A percentile compares a stretch with the other conserved stretches of the same genome.
Evolutionary conservation across 2,113 vertebrate genomes (phyloP).

Genomic region (Diadophis punctatus): DNA sequence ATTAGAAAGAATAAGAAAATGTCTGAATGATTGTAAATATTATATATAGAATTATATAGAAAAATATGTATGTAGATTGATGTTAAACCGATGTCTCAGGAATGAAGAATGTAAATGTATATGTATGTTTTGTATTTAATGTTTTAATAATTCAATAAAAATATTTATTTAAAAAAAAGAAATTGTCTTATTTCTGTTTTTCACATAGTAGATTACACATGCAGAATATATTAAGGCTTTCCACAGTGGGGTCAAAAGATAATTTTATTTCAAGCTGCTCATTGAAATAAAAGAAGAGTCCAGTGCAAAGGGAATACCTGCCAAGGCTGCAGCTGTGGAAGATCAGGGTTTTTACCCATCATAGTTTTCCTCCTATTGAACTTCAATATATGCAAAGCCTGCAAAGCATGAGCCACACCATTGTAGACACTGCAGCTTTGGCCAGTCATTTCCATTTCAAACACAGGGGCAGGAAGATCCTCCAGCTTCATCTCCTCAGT

Average conservation of each 20-base stretch:
- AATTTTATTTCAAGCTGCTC: too few relatives aligned
- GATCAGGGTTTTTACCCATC: rapidly evolving
- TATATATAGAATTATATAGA: too few relatives aligned
- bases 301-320: neutral
- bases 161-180: too few relatives aligned
- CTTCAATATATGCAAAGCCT: neutral
- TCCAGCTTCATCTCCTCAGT: neutral
- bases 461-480: rapidly evolving
- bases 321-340: neutral
- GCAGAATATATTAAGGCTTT: neutral
- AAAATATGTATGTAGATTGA: too few relatives aligned
- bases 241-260: too few relatives aligned
- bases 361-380: neutral
- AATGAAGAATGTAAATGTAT: too few relatives aligned
- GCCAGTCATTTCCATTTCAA: neutral
- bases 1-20: too few relatives aligned
- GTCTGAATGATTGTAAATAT: too few relatives aligned
- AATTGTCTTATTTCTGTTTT: too few relatives aligned
- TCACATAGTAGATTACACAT: rapidly evolving
- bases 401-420: neutral
- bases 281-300: neutral
- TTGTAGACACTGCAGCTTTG: neutral
- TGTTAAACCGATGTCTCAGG: too few relatives aligned
- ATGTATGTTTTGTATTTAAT: too few relatives aligned
- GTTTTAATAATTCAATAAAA: too few relatives aligned